phyloP scores from a whole-genome alignment of 2,113 vertebrate species.

The Chlorodrepanis virens region DNA sequence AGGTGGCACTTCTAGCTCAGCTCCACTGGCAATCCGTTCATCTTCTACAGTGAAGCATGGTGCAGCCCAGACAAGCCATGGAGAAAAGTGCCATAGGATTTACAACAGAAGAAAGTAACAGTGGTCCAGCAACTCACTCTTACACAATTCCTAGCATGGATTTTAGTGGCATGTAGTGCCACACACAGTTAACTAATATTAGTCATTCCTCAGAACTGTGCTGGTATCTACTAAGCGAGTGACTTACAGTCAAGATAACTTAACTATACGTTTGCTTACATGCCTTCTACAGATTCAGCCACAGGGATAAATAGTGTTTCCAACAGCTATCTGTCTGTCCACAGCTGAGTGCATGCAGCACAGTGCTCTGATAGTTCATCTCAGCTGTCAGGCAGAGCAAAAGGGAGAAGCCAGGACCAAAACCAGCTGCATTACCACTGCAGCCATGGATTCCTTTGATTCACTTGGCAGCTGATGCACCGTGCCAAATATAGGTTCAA shows the following conservation, averaged over 20 bases:
- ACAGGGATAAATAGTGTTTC: not conserved
- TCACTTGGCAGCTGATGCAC: not conserved
- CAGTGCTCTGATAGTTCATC: rapidly evolving
- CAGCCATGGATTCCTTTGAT: not conserved
- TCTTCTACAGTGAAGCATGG: not conserved
- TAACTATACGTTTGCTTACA: not conserved
- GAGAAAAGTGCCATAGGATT: not conserved
- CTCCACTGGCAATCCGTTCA: not conserved
- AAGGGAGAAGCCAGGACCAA: not conserved
- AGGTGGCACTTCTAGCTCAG: not conserved
- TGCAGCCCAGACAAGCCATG: not conserved
- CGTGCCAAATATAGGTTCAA: not conserved
- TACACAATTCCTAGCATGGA: not conserved
- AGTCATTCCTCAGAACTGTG: not conserved
- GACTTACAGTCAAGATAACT: not conserved
- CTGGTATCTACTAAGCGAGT: not conserved
- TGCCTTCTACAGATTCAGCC: not conserved
- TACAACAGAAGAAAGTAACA: not conserved
- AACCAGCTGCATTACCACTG: not conserved
- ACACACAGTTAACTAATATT: not conserved
- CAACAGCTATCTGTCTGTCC: not conserved
- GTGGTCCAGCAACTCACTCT: not conserved
- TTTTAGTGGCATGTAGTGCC: not conserved
- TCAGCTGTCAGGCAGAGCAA: rapidly evolving
- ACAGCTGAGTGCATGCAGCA: not conserved